These are phyloP conservation scores for Capreolus pygargus DNA, from an alignment of 2,113 vertebrate genomes.

Conservation along the genomic window DNA sequence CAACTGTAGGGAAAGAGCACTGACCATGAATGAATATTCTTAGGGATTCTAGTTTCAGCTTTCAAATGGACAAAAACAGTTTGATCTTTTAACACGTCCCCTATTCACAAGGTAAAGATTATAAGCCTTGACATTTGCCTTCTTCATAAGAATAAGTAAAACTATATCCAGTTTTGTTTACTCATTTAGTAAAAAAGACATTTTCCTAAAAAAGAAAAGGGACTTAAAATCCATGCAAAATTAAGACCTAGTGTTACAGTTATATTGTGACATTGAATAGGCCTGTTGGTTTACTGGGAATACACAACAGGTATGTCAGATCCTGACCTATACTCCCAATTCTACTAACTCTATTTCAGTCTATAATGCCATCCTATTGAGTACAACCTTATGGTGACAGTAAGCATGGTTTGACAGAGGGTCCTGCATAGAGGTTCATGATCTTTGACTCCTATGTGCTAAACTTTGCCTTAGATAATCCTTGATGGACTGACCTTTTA, in stretches of 20 bases:
- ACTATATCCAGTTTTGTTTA: not conserved
- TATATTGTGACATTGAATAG: not conserved
- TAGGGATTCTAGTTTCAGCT: not conserved
- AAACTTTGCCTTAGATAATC: conserved; percentile 51
- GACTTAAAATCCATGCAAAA: not conserved
- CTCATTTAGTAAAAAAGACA: not conserved
- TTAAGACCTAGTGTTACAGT: not conserved
- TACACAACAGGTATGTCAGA: not conserved
- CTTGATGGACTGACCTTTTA: conserved; percentile 60
- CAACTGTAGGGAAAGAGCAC: not conserved
- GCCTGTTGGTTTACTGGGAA: conserved; percentile 4
- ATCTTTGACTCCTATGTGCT: conserved; percentile 51
- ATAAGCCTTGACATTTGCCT: not conserved
- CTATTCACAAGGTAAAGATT: not conserved
- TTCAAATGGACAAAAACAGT: not conserved
- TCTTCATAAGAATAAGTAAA: not conserved
- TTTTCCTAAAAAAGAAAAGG: conserved; percentile 40
- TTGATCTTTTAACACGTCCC: not conserved
- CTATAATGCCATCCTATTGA: not conserved
- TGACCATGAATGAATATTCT: not conserved
- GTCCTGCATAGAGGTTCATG: not conserved
- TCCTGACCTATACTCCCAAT: not conserved
- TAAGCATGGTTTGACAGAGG: conserved; percentile 41
- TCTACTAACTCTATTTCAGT: not conserved
- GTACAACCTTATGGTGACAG: not conserved